phyloP scores from a whole-genome alignment of 2,113 vertebrate genomes.

The Lepus americanus region DNA sequence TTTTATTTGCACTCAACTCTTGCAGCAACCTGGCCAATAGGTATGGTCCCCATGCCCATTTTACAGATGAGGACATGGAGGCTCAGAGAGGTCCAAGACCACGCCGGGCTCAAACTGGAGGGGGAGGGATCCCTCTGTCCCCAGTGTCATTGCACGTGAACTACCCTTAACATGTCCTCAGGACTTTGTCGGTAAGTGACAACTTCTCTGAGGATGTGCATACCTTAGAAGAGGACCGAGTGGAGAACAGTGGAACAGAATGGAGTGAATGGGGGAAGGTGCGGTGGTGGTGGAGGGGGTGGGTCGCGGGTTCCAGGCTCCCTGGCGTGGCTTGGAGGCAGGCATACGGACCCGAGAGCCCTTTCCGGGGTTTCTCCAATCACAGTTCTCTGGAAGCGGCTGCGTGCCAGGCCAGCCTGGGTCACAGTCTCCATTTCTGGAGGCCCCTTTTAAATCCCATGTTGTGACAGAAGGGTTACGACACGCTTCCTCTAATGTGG shows the following conservation, averaged over 20 bases:
- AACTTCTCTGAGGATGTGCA: background rate
- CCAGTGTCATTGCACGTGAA: too few species aligned
- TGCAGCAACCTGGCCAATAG: background rate
- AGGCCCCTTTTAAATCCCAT: slow-evolving; percentile 28
- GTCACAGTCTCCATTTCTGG: slow-evolving; percentile 10
- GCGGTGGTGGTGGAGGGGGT: too few species aligned
- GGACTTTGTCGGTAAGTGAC: background rate
- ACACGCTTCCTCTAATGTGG: slow-evolving; percentile 26
- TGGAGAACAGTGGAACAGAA: background rate
- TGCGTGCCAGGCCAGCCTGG: background rate
- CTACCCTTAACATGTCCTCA: background rate
- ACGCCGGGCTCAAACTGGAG: background rate
- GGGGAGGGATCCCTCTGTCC: background rate
- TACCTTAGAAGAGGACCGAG: background rate
- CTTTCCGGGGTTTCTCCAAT: background rate
- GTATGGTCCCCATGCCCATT: background rate
- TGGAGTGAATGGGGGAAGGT: accelerated
- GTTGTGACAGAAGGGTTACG: slow-evolving; percentile 54
- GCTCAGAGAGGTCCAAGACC: background rate
- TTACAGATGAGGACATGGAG: slow-evolving; percentile 15
- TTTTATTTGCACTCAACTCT: background rate
- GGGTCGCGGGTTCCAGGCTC: too few species aligned
- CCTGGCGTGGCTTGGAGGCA: background rate
- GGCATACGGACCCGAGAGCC: background rate
- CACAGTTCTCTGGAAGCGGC: background rate